Evolutionary conservation across 2,113 vertebrate species (phyloP), one percentile per base, ranked within the genome.

Genomic region (Astur gentilis): DNA sequence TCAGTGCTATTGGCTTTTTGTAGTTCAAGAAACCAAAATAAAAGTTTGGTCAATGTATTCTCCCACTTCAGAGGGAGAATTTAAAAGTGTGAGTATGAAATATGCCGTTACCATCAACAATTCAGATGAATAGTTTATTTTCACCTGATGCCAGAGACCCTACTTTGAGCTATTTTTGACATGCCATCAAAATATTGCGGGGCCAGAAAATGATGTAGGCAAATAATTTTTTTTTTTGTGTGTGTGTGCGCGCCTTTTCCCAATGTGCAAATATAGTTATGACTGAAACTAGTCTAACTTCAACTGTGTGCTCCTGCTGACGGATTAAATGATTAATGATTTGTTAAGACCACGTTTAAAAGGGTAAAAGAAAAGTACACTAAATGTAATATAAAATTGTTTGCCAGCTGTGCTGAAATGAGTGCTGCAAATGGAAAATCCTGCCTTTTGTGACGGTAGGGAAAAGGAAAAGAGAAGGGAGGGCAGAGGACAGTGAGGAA

Each of bases 111-210:
- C 70, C 62, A 38, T 80, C 91, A 91, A 91, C 85, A 81, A 90
- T 94, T 93, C 64, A 47, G 50, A 80, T n/a, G 32, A 91, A 86
- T 60, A 29, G 21, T 0, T 65, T 85, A 66, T 57, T 36, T 77
- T 71, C 50, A 94, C 93, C 78, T 65, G 22, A 34, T 65, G 83
- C 90, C 92, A 89, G 72, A 81, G 66, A 58, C 52, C n/a, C 80
- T 54, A 3, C 62, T 85, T 83, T 7, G 71, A 88, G 91, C 87
- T 95, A 94, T 96, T 97, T 97, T 83, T 87, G 84, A 69, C 21
- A 1, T 10, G 70, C 44, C 89, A 73, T 80, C 89, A 88, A 95
- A 96, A 88, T 91, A 71, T 40, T 83, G 60, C 1, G 4, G 89
- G 57, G 60, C 78, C 84, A 83, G 84, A 88, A 85, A 90, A 86